phyloP scores from a whole-genome alignment of 2,888 invertebrate species.

The Lycophotia porphyrea region DNA sequence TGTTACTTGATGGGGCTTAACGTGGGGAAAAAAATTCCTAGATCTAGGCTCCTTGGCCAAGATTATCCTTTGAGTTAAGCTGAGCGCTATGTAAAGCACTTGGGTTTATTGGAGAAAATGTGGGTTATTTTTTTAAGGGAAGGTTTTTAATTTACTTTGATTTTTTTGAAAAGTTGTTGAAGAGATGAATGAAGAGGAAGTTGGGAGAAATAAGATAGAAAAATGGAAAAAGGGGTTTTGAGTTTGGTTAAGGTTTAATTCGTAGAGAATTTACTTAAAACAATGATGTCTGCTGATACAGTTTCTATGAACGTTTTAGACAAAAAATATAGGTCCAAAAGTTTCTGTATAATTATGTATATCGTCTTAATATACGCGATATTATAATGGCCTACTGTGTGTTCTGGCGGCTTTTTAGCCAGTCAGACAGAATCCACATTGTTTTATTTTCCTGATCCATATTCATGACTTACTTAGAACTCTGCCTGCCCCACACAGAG shows the following conservation, averaged over 20 bases:
- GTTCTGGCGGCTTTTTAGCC: too few species aligned
- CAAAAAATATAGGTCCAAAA: not conserved
- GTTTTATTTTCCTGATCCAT: constrained; percentile 6
- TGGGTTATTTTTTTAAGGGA: constrained; percentile 5
- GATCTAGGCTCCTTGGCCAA: constrained; percentile 36
- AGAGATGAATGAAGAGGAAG: not conserved
- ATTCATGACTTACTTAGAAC: constrained; percentile 23
- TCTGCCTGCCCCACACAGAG: constrained; percentile 3
- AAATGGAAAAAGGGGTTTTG: not conserved
- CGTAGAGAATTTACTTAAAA: not conserved
- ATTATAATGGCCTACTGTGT: not conserved
- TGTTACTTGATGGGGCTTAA: constrained; percentile 59
- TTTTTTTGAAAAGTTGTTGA: not conserved
- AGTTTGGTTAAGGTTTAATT: not conserved
- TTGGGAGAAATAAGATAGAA: not conserved
- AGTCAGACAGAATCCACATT: not conserved
- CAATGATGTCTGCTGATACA: not conserved
- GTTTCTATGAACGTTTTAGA: not conserved
- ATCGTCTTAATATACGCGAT: not conserved
- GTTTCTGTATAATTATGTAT: not conserved
- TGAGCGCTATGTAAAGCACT: constrained; percentile 30
- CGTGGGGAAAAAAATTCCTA: constrained; percentile 44
- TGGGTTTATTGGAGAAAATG: constrained; percentile 22
- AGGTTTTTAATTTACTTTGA: constrained; percentile 34
- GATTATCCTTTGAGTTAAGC: constrained; percentile 30